Base-by-base conservation (phyloP, 2,888 invertebrate species). In the Euproctis similis region DNA sequence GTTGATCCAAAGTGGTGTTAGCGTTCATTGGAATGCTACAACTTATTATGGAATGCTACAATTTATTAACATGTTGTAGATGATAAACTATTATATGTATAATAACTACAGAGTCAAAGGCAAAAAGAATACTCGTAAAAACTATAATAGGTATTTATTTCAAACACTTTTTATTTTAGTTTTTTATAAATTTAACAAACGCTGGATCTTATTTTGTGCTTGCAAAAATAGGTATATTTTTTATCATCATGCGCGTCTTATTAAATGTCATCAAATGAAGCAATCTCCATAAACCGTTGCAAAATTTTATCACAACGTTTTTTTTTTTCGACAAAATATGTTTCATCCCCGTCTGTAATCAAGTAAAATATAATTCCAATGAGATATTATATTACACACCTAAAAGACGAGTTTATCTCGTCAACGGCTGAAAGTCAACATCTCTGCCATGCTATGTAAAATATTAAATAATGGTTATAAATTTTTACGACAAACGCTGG, bases 391-490 rank as follows among this genome's bases (percentile, higher is more conserved):
- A 28, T 33, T 30, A 30, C 26, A 24, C 34, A 36, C 31, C 29
- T 43, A 42, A 41, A 26, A 39, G 44, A 21, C 36, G n/a, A n/a
- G 39, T 37, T 42, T 47, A 42, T 45, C 41, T 42, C 24, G 26
- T 41, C 34, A 30, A 34, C 30, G 33, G 32, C 36, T 41, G 26
- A 36, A 42, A 36, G 40, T 41, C 42, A 39, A 28, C 34, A 31
- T 34, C 36, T 41, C 34, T 39, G 42, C 35, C 43, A 40, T 47
- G 44, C 44, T 46, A 42, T 38, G 36, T 51, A 44, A 56, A 53
- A 59, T 52, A 54, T 53, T 53, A 44, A 46, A 41, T 37, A 39
- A 26, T 31, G 37, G 32, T 8, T 38, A 43, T 36, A 42, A 21
- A 40, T 45, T 50, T 45, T 45, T 35, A 41, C 24, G 38, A 30